Evolutionary conservation across 2,888 invertebrate genomes (phyloP), one percentile per base, ranked within the genome.

Genomic region (Plebejus anna): DNA sequence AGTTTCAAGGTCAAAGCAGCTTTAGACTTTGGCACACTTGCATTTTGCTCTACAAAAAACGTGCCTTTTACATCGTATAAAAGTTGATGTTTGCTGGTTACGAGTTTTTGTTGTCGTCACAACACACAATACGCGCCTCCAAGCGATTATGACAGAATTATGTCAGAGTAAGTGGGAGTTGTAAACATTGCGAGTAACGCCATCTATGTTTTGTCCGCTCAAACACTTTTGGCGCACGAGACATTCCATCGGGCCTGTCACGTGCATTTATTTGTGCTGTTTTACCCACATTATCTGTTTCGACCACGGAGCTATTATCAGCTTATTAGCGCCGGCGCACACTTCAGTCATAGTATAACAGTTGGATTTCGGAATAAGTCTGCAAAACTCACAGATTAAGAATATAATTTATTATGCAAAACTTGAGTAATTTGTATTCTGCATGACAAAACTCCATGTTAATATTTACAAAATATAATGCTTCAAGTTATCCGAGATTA

Each of bases 171-270:
- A 76, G 76, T 79, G 66, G 75, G 70, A 82, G 77, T 88, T 84
- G 89, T 90, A 89, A 89, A 90, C 89, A 90, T 84, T 78, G 72
- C 61, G 78, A 3, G 80, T 83, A 80, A 84, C 86, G 90, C 86
- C 90, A 88, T 86, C 92, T 91, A 42, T 71, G n/a, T 55, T 71
- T 28, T 5, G 73, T 80, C 75, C 55, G 28, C 16, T 51, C 61
- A 36, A 38, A 38, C 55, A 77, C 75, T 77, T 79, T 70, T 78
- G 75, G 47, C 70, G 77, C 78, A 77, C 75, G 75, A 79, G 85
- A 83, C 84, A 82, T 82, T 82, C 82, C 78, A 76, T 80, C 81
- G 79, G 79, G 81, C 76, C 80, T 81, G 84, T 90, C 90, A 91
- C 91, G 89, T 90, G 91, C 90, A 80, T 59, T 70, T 76, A 73